These are phyloP conservation scores for Apodemia mormo DNA, from an alignment of 2,888 invertebrate genomes.

Conservation along the genomic window DNA sequence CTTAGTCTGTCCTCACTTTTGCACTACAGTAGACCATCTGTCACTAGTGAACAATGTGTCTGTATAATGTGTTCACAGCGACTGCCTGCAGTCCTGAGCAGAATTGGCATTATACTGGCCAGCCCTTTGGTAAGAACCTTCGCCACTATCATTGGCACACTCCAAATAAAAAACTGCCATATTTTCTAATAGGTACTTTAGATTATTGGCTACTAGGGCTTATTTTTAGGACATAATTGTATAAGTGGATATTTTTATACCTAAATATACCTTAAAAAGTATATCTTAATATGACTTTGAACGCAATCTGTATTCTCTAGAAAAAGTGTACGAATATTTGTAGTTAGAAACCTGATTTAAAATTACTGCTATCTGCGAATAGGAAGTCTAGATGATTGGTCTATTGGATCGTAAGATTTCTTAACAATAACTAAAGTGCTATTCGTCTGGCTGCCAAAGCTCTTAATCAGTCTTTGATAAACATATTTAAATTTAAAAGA, in stretches of 20 bases:
- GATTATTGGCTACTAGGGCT: background rate
- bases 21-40: constrained; percentile 73
- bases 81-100: constrained; percentile 97
- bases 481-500: no score
- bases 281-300: no score
- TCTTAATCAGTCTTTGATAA: no score
- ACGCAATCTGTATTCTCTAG: no score
- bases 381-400: no score
- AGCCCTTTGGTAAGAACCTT: constrained; percentile 94
- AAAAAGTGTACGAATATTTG: no score
- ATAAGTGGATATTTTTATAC: background rate
- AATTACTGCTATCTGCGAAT: no score
- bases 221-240: background rate
- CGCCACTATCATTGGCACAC: constrained; percentile 77
- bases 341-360: no score
- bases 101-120: constrained; percentile 98
- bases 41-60: constrained; percentile 81
- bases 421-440: no score
- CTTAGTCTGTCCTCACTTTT: constrained; percentile 72
- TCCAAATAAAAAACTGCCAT: constrained; percentile 65
- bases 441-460: no score
- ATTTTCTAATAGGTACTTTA: constrained; percentile 42
- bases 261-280: background rate
- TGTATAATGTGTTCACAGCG: constrained; percentile 91
- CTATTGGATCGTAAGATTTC: no score